phyloP scores from a whole-genome alignment of 2,888 invertebrate species.

The Zaprionus obscuricornis region DNA sequence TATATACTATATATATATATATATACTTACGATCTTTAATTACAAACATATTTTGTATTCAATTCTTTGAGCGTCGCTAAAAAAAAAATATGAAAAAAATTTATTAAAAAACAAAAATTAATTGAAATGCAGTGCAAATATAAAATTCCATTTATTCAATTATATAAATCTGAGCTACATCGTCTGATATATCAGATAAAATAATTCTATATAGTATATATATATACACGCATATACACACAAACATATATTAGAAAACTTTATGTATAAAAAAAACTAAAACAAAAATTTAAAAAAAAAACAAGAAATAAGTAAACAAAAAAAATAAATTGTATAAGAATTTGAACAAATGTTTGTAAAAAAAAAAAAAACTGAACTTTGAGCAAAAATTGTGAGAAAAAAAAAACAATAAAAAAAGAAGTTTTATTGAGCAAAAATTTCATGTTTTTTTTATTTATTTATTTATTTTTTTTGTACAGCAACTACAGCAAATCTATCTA shows the following conservation, averaged over 20 bases:
- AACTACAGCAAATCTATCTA: no score
- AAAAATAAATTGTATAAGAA: no score
- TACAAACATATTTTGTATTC: slow-evolving; percentile 13
- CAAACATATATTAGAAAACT: slow-evolving; percentile 56
- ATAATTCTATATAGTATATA: slow-evolving; percentile 43
- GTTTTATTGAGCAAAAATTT: slow-evolving; percentile 60
- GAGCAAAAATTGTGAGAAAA: slow-evolving; percentile 60
- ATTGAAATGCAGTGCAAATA: slow-evolving; percentile 67
- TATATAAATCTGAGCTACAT: slow-evolving; percentile 49
- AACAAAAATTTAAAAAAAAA: no score
- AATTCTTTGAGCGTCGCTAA: slow-evolving; percentile 14
- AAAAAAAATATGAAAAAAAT: slow-evolving; percentile 2
- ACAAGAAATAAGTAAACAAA: slow-evolving; percentile 37
- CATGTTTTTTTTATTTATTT: slow-evolving; percentile 11
- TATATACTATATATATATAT: no score
- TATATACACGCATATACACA: slow-evolving; percentile 57
- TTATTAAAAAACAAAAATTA: slow-evolving; percentile 20
- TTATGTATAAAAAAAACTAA: slow-evolving; percentile 59
- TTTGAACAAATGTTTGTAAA: slow-evolving; percentile 60
- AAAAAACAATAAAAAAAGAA: slow-evolving; percentile 50
- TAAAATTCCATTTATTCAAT: slow-evolving; percentile 72
- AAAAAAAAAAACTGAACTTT: slow-evolving; percentile 46
- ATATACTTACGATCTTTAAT: slow-evolving; percentile 9
- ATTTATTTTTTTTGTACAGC: no score
- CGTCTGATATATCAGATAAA: slow-evolving; percentile 57